A percentile compares a stretch with the other conserved stretches of the same genome.
Evolutionary conservation across 2,888 invertebrate genomes (phyloP).

Genomic region (Cyclophora punctaria): DNA sequence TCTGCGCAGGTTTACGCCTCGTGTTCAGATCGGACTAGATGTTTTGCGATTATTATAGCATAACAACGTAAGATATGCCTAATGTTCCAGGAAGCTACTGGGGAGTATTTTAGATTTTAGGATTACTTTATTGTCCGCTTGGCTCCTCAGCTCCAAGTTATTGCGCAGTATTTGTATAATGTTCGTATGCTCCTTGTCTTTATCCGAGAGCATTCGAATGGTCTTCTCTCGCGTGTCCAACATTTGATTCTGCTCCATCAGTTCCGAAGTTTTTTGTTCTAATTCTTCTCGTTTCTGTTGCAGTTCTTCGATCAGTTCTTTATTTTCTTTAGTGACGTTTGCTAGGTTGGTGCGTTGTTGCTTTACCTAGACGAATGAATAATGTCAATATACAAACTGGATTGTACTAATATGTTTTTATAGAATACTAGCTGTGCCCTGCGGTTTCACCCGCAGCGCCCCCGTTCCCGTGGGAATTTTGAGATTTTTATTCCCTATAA

Average conservation of each 20-base stretch:
- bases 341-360: slow-evolving; percentile 41
- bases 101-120: too few species aligned
- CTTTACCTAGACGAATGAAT: slow-evolving; percentile 29
- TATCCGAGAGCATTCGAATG: slow-evolving; percentile 46
- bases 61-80: too few species aligned
- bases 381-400: too few species aligned
- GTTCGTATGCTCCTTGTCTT: slow-evolving; percentile 53
- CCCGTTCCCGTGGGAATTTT: too few species aligned
- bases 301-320: slow-evolving; percentile 37
- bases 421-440: too few species aligned
- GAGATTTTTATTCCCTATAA: too few species aligned
- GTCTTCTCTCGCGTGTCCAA: slow-evolving; percentile 40
- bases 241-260: slow-evolving; percentile 33
- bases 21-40: too few species aligned
- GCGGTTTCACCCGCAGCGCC: too few species aligned
- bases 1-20: too few species aligned
- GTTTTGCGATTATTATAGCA: too few species aligned
- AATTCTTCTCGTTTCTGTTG: slow-evolving; percentile 43
- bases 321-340: slow-evolving; percentile 39
- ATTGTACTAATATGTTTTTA: too few species aligned
- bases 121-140: slow-evolving; percentile 46
- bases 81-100: too few species aligned
- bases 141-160: slow-evolving; percentile 46
- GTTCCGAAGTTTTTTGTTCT: slow-evolving; percentile 27
- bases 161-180: slow-evolving; percentile 48